These are phyloP conservation scores for Zapornia atra DNA, from an alignment of 2,113 vertebrate genomes.

Conservation along the genomic window DNA sequence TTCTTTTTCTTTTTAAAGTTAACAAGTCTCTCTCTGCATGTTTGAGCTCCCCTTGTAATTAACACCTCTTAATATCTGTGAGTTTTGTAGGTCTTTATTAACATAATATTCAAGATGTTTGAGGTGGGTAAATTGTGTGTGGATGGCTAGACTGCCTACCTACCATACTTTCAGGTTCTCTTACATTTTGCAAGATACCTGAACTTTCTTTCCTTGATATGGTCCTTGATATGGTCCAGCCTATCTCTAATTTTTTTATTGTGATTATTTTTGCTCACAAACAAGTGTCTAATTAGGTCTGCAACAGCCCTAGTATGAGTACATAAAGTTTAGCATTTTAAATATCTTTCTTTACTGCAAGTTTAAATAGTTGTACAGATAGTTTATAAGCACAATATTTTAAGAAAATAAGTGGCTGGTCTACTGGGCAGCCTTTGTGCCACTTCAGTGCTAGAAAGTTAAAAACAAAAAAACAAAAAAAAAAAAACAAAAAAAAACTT, in stretches of 20 bases:
- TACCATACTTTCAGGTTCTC: conserved; percentile 47
- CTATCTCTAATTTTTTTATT: conserved; percentile 82
- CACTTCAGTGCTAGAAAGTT: conserved; percentile 80
- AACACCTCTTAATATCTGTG: conserved; percentile 59
- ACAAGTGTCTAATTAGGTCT: conserved; percentile 79
- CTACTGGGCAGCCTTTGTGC: conserved; percentile 81
- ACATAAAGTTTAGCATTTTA: conserved; percentile 80
- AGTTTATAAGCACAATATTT: conserved; percentile 92
- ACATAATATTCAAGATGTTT: conserved; percentile 29
- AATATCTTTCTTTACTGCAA: conserved; percentile 84
- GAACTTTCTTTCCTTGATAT: conserved; percentile 68
- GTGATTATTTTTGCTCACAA: conserved; percentile 73
- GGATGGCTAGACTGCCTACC: conserved; percentile 46
- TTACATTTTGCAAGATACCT: conserved; percentile 45
- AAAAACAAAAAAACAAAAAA: conserved; percentile 54
- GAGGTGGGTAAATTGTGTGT: conserved; percentile 6
- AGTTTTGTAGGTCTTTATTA: conserved; percentile 58
- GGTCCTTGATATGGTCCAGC: conserved; percentile 75
- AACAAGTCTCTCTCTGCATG: conserved; percentile 60
- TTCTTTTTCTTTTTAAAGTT: conserved; percentile 14
- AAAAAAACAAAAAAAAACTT: conserved; percentile 43
- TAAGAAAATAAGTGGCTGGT: conserved; percentile 83
- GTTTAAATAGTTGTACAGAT: conserved; percentile 88
- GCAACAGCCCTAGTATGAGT: conserved; percentile 79
- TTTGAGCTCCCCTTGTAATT: conserved; percentile 43